Base-by-base conservation (phyloP, 2,113 vertebrate genomes). In the Microtus richardsoni region DNA sequence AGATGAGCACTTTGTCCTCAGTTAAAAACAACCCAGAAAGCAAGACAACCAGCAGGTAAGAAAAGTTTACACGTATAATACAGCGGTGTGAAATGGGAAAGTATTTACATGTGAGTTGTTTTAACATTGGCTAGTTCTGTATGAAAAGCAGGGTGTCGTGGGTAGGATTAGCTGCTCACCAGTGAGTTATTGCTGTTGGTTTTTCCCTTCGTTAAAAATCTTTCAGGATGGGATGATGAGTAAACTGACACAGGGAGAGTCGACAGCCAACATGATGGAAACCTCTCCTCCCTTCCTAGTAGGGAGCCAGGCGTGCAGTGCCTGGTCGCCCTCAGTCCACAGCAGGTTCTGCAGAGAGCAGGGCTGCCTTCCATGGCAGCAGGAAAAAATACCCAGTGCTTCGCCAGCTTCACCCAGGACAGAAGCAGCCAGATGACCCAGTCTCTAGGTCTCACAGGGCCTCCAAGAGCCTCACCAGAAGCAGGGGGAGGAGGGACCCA, bases 101-200 rank as follows among this genome's bases (percentile, higher is more conserved):
- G 98, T 99, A 99, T 99, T 98, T 99, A 99, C 99, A 99, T 54
- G 98, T 98, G 98, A 95, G 91, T 97, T 96, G 98, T 99, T 99
- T 98, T 98, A 98, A 99, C 99, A 99, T 97, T 98, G 99, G 99
- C 99, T 98, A 99, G 98, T 98, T 99, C 98, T 96, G 98, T 97
- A 96, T 82, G 97, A 97, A 97, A 98, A 98, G 98, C 98, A 96
- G 98, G 97, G 96, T 95, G 96, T 98, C 96, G 19, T 78, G 98
- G 97, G 98, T 96, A 96, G 60, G 96, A 96, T 98, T 98, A 98
- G 98, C 98, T 98, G 98, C 98, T 98, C 98, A 92, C 98, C 98
- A 98, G 98, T 98, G 98, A 99, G 98, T 99, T 99, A 99, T 99
- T 99, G 99, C 99, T 99, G 99, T 99, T 98, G 99, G 78, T 98